A percentile compares a stretch with the other conserved stretches of the same genome.
Conservation (phyloP, 1,140 invertebrate genomes). For the Coelopa frigida region DNA sequence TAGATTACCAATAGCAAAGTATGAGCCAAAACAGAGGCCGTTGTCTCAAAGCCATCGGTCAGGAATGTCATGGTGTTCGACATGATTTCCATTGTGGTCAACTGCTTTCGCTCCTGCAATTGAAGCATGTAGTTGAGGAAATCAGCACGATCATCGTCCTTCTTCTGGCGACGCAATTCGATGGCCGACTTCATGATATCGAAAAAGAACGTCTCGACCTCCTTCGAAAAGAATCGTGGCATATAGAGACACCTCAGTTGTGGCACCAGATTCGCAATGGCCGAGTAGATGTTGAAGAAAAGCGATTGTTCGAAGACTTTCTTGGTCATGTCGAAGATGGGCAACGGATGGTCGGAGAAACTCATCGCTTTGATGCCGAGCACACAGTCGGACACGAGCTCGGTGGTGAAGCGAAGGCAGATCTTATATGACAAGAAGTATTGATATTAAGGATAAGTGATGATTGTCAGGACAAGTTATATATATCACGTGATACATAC, state of each 20-base stretch:
- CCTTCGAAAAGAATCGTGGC: conserved; percentile 21
- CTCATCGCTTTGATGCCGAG: conserved; percentile 45
- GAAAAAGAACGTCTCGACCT: conserved; percentile 32
- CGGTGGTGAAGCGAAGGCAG: conserved; percentile 44
- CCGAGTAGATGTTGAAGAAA: conserved; percentile 18
- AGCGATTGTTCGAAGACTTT: conserved; percentile 23
- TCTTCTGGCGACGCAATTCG: conserved; percentile 24
- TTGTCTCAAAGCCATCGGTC: conserved; percentile 13
- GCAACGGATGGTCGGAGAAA: conserved; percentile 29
- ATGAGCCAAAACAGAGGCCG: conserved; percentile 9
- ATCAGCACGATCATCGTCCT: conserved; percentile 19
- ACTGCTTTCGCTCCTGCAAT: conserved; percentile 22
- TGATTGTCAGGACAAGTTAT: too few species aligned
- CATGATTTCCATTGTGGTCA: conserved; percentile 1
- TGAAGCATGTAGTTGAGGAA: conserved; percentile 25
- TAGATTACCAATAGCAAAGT: conserved; percentile 9
- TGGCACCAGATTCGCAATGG: conserved; percentile 20
- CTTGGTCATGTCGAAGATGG: conserved; percentile 19
- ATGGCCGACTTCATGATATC: conserved; percentile 31
- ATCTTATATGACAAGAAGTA: conserved; percentile 16
- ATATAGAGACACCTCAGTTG: conserved; percentile 15
- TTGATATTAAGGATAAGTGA: background rate
- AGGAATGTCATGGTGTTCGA: conserved; percentile 31
- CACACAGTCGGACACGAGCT: conserved; percentile 47
- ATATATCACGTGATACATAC: conserved; percentile 15